These are phyloP conservation scores for Mola mola DNA, from an alignment of 2,113 vertebrate genomes.

Conservation along the genomic window DNA sequence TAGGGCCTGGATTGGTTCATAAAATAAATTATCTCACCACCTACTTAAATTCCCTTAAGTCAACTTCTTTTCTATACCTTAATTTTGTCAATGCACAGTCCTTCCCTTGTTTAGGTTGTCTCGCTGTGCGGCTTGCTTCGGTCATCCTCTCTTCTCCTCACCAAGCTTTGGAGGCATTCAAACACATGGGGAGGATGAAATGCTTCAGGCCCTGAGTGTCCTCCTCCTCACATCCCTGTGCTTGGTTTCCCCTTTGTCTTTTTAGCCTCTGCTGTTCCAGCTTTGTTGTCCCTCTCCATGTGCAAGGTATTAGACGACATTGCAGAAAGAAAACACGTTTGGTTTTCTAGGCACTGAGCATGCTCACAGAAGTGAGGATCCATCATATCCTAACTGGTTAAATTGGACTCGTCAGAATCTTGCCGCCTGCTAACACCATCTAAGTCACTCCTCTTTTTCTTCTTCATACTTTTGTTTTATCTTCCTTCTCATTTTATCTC, in stretches of 20 bases:
- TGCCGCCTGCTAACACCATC: slow-evolving; percentile 41
- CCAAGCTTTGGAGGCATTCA: slow-evolving; percentile 46
- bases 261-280: slow-evolving; percentile 37
- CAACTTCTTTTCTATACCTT: too few species aligned
- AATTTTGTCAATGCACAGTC: slow-evolving; percentile 15
- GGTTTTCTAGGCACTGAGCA: slow-evolving; percentile 71
- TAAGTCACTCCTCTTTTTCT: slow-evolving; percentile 8
- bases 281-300: slow-evolving; percentile 68
- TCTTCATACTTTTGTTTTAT: slow-evolving; percentile 6
- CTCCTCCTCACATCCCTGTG: slow-evolving; percentile 40
- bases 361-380: slow-evolving; percentile 54
- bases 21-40: slow-evolving; percentile 5
- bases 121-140: slow-evolving; percentile 24
- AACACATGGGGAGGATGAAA: slow-evolving; percentile 64
- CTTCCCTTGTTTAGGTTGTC: slow-evolving; percentile 14
- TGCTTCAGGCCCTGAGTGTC: slow-evolving; percentile 51
- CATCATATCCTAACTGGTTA: slow-evolving; percentile 68
- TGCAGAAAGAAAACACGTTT: slow-evolving; percentile 68
- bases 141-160: slow-evolving; percentile 28
- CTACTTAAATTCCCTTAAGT: too few species aligned
- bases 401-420: slow-evolving; percentile 56
- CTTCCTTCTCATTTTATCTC: slow-evolving; percentile 8
- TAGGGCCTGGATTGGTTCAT: slow-evolving; percentile 1
- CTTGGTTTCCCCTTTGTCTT: slow-evolving; percentile 36
- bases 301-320: slow-evolving; percentile 76